phyloP scores from a whole-genome alignment of 1,140 invertebrate genomes.

The Lepidotrigona ventralis region DNA sequence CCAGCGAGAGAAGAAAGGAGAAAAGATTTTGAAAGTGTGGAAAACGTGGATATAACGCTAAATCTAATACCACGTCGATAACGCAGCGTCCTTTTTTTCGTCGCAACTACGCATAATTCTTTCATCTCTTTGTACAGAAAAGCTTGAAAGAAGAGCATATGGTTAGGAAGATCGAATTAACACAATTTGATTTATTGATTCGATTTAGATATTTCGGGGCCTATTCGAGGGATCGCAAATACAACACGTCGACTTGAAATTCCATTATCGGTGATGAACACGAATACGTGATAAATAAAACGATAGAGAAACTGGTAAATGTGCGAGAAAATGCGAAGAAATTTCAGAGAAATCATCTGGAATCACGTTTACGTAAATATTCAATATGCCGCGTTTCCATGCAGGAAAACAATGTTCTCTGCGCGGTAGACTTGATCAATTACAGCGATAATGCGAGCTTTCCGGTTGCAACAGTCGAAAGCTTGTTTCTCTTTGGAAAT shows the following conservation, averaged over 20 bases:
- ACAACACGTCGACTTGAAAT: background rate
- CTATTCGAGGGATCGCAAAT: background rate
- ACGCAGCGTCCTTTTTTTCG: background rate
- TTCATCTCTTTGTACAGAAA: background rate
- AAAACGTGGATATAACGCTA: background rate
- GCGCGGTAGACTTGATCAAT: background rate
- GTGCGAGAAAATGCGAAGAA: background rate
- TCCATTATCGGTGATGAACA: background rate
- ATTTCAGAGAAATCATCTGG: too few species aligned
- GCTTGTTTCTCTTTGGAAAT: background rate
- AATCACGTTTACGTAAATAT: background rate
- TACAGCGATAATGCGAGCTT: background rate
- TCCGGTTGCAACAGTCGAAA: background rate
- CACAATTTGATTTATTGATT: background rate
- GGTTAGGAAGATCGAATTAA: background rate
- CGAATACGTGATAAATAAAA: background rate
- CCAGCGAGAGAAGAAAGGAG: conserved; percentile 7
- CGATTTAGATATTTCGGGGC: background rate
- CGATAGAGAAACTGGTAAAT: background rate
- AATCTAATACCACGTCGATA: background rate
- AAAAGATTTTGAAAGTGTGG: conserved; percentile 6
- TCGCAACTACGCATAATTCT: too few species aligned
- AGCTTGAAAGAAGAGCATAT: background rate
- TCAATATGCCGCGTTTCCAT: background rate
- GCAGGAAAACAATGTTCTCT: background rate